Base-by-base conservation (phyloP, 2,797 vertebrate genomes). In the Poeciliopsis infans region DNA sequence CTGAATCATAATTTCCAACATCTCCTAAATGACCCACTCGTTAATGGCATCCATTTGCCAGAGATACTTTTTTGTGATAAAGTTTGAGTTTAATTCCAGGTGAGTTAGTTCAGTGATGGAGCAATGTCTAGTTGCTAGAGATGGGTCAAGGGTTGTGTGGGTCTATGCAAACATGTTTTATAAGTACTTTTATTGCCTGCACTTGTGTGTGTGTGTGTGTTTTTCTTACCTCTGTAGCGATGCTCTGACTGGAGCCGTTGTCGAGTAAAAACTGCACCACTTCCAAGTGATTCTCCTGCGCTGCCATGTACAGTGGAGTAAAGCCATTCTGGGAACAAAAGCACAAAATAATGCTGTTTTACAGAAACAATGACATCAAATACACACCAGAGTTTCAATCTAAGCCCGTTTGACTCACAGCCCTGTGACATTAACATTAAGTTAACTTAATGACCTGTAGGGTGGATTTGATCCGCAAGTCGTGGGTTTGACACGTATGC, bases 271-370 rank as follows among this genome's bases (percentile, higher is more conserved):
- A 99, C 92, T 97, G 97, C 72, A 99, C 98, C 86, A 99, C 98
- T 1, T 97, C 98, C 95, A 99, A 87, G 90, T 99, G 98, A 86
- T 99, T 99, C 95, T 99, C 98, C 96, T 99, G 98, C 25, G 98
- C 98, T 8, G 98, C 98, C 98, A 99, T 99, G 83, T 99, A 99
- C 18, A 99, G 92, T 0, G 98, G 98, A 0, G 98, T 99, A 94
- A 99, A 99, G 87, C 98, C 98, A 97, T 99, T 99, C 98, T 99
- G 95, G 47, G 93, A 1, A 78, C 0, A 68, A 51, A 78, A 28
- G 77, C 15, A 75, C 7, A 55, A n/a, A 0, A 2, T 25, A 55
- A 18, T 0, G 2, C 36, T 53, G 20, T 1, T 51, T 74, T 73
- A 33, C n/a, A 57, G n/a, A 69, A 28, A 28, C 43, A 45, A 16